Evolutionary conservation across 30 jellyfish, hydroid and myxozoan species (phyloP), one percentile per base, ranked within the genome.

Genomic region (Cassiopea andromeda): DNA sequence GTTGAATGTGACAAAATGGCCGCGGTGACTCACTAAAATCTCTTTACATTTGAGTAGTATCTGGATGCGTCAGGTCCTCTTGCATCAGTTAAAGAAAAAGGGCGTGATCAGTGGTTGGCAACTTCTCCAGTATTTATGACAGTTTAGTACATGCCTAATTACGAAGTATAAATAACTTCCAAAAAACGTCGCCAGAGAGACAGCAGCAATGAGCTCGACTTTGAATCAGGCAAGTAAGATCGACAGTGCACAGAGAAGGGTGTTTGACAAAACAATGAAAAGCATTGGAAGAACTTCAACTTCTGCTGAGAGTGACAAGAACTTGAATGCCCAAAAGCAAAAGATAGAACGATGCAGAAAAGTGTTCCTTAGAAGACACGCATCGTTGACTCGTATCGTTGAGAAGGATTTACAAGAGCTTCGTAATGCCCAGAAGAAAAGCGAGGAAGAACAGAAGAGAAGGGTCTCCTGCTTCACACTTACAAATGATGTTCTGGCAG

Each of bases 341-440:
- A 70, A 70, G 79, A 70, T 70, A n/a, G 79, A 70, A 38, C n/a
- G 19, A 70, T 7, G 79, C 79, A 70, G 79, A 70, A 17, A 38
- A 43, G 18, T 15, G 1, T 70, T 7, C 14, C 48, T 70, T n/a
- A 17, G 79, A 70, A 27, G 79, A 19, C 79, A 70, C 19, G 50
- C 49, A 70, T 7, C 79, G 16, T 15, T 70, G 19, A 70, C 50
- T 1, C 79, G 79, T 70, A 19, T 19, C 19, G 50, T 70, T 1
- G 79, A 70, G 79, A 70, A 70, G 16, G 79, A 70, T 54, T 70
- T 70, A 43, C 49, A 70, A 70, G 54, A 70, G 15, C 79, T 70
- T 70, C 79, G 54, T 10, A 70, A 49, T 5, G 79, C 48, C 6
- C 79, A 43, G 38, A 70, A 43, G 50, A 70, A 16, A 43, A 2